Percentiles rank a stretch among this genome's conserved stretches.
These are phyloP conservation scores for Stramonita haemastoma DNA, from an alignment of 2,888 invertebrate species.

Conservation along the genomic window DNA sequence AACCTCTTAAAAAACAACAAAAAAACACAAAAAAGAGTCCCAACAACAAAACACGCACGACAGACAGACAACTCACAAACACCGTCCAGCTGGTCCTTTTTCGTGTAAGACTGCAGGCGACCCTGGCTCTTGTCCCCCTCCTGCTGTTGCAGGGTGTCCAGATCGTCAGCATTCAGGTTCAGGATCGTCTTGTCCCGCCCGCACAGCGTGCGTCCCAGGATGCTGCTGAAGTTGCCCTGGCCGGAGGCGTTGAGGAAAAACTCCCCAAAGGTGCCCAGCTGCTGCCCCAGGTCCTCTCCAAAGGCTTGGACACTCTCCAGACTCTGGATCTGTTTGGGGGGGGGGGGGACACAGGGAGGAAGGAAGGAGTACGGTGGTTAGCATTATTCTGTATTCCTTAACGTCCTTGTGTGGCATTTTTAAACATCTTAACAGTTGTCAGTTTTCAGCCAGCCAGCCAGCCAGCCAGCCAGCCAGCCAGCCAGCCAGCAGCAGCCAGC, in stretches of 20 bases:
- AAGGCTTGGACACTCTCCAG: constrained; percentile 44
- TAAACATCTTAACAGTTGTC: too few relatives aligned
- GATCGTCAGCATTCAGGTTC: not conserved
- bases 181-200: constrained; percentile 15
- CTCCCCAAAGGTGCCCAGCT: not conserved
- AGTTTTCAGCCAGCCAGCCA: too few relatives aligned
- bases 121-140: not conserved
- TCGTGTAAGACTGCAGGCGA: not conserved
- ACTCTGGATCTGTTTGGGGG: constrained; percentile 18
- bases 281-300: not conserved
- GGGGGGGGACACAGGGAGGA: too few relatives aligned
- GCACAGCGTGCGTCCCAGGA: constrained; percentile 20
- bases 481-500: too few relatives aligned
- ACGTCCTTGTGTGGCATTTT: too few relatives aligned
- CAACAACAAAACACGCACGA: too few relatives aligned
- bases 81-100: constrained; percentile 30
- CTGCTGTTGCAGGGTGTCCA: not conserved
- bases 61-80: constrained; percentile 38
- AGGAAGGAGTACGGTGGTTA: too few relatives aligned
- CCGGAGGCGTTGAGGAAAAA: constrained; percentile 27
- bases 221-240: constrained; percentile 30
- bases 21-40: too few relatives aligned
- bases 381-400: too few relatives aligned
- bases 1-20: too few relatives aligned
- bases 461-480: too few relatives aligned